A percentile compares a stretch with the other conserved stretches of the same genome.
Conservation (phyloP, 2,797 vertebrate species). For the Sebastes minor region DNA sequence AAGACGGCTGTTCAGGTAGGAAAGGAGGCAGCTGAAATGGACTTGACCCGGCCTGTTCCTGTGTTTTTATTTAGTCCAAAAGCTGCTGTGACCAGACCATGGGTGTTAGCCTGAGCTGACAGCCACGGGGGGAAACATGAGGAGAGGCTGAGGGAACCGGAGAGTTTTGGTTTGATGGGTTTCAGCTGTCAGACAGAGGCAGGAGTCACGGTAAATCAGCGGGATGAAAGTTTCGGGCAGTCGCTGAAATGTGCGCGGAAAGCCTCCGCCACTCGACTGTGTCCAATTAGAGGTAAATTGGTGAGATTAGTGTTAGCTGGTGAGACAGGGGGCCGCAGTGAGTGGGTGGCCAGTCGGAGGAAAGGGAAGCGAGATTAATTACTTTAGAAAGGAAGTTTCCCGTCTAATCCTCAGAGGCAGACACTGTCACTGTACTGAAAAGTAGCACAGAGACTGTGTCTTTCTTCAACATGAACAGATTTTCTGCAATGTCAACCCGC, state of each 20-base stretch:
- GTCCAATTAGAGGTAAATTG: slow-evolving; percentile 78
- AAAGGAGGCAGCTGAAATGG: slow-evolving; percentile 8
- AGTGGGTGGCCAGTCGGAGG: slow-evolving; percentile 57
- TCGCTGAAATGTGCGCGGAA: slow-evolving; percentile 27
- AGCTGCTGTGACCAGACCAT: slow-evolving; percentile 15
- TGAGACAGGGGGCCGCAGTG: slow-evolving; percentile 36
- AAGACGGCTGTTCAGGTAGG: background rate
- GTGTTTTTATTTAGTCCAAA: slow-evolving; percentile 42
- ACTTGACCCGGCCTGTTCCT: background rate
- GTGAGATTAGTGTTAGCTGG: slow-evolving; percentile 66
- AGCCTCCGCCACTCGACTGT: slow-evolving; percentile 55
- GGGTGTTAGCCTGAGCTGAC: slow-evolving; percentile 30
- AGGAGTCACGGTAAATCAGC: slow-evolving; percentile 53
- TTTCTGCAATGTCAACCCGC: background rate
- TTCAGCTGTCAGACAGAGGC: slow-evolving; percentile 57
- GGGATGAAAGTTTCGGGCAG: slow-evolving; percentile 46
- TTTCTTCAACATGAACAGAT: slow-evolving; percentile 21
- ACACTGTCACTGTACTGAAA: slow-evolving; percentile 50
- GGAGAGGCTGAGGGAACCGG: background rate
- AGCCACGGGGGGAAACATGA: slow-evolving; percentile 6
- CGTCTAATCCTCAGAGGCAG: slow-evolving; percentile 54
- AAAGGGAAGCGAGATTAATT: slow-evolving; percentile 62
- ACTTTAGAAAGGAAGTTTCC: slow-evolving; percentile 62
- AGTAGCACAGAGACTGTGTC: slow-evolving; percentile 11
- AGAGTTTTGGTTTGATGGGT: slow-evolving; percentile 49